A percentile compares a stretch with the other conserved stretches of the same genome.
phyloP scores from a whole-genome alignment of 2,888 invertebrate genomes.

The Pollenia angustigena region DNA sequence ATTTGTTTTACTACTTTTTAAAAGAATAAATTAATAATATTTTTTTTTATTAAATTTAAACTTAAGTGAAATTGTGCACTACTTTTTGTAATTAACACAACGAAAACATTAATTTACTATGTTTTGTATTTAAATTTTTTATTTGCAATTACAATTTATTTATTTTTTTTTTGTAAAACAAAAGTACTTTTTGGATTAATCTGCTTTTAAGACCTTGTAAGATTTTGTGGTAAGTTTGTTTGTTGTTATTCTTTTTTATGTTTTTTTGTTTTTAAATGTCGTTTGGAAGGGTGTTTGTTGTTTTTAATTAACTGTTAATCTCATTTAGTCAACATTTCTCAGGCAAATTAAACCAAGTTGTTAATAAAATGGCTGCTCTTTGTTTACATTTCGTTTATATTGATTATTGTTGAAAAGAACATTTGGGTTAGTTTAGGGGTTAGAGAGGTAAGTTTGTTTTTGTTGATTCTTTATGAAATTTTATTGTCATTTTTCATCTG shows the following conservation, averaged over 20 bases:
- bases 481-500: too few relatives aligned
- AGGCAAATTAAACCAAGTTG: neutral
- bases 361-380: slow-evolving; percentile 16
- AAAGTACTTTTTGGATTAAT: slow-evolving; percentile 37
- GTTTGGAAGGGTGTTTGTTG: neutral
- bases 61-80: slow-evolving; percentile 39
- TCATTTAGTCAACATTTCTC: neutral
- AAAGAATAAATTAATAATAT: neutral
- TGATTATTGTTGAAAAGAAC: neutral
- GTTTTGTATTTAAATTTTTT: slow-evolving; percentile 1
- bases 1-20: neutral
- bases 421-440: neutral
- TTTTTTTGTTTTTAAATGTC: neutral
- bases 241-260: neutral
- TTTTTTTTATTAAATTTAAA: slow-evolving; percentile 15
- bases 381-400: slow-evolving; percentile 22
- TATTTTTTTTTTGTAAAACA: neutral
- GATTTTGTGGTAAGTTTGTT: slow-evolving; percentile 60
- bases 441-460: too few relatives aligned
- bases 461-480: too few relatives aligned
- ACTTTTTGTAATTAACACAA: neutral
- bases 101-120: slow-evolving; percentile 1
- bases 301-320: slow-evolving; percentile 43
- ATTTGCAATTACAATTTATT: slow-evolving; percentile 14
- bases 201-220: neutral